phyloP scores from a whole-genome alignment of 1,140 invertebrate genomes.

The Cydia amplana region DNA sequence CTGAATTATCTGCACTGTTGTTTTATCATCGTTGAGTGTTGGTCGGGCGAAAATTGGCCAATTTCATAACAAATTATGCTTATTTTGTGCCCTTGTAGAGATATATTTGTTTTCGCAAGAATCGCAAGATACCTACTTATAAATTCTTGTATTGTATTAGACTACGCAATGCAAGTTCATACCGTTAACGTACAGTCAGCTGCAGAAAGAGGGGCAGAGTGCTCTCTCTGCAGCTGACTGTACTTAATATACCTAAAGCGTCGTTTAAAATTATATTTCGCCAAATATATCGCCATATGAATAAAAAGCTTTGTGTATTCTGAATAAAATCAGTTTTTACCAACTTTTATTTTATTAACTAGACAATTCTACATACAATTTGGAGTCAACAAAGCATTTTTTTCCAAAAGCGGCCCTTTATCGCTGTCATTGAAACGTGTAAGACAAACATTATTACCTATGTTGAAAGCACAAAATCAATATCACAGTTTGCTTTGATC shows the following conservation, averaged over 20 bases:
- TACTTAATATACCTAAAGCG: too few species aligned
- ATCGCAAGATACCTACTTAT: neutral
- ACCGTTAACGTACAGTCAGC: too few species aligned
- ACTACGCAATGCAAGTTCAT: too few species aligned
- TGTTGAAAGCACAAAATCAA: neutral
- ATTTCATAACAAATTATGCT: slow-evolving; percentile 17
- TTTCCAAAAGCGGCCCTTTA: neutral
- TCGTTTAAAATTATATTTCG: too few species aligned
- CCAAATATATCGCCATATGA: too few species aligned
- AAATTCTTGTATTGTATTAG: neutral
- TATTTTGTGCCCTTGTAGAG: neutral
- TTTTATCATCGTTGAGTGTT: neutral
- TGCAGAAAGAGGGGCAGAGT: too few species aligned
- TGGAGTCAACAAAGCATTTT: neutral
- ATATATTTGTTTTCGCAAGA: neutral
- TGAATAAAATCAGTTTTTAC: too few species aligned
- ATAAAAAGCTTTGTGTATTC: too few species aligned
- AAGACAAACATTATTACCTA: neutral
- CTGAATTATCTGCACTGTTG: neutral
- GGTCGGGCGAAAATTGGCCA: slow-evolving; percentile 18
- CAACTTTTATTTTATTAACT: too few species aligned
- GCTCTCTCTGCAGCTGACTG: too few species aligned
- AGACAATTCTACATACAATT: too few species aligned
- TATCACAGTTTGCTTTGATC: neutral
- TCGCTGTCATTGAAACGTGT: neutral